Base-by-base conservation (phyloP, 2,113 vertebrate genomes). In the Nibea albiflora region DNA sequence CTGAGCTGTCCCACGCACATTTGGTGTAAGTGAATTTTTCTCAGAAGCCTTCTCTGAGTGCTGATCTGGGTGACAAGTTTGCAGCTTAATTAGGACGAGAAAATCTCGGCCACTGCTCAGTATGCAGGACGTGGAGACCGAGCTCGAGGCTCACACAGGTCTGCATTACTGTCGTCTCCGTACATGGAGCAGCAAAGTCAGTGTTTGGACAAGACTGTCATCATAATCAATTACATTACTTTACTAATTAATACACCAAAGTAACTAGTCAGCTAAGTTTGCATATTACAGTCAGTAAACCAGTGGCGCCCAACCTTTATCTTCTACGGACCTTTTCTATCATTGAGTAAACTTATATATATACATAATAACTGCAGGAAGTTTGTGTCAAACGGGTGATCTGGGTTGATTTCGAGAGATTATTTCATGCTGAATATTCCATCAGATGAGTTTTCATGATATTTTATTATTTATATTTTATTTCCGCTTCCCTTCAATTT, bases 61-160 rank as follows among this genome's bases (percentile, higher is more conserved):
- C 65, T 71, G 64, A 75, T 74, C 67, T 68, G 56, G 79, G 76
- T 57, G 61, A 66, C 61, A 63, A 42, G 67, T 76, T 74, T 78
- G 39, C 56, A 24, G 52, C 46, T 62, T 82, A 58, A 82, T 80
- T 82, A 82, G 50, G 46, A 15, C 31, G 63, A 68, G 16, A 57
- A 61, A 87, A 77, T 77, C 54, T 73, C n/a, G 65, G 24, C 58
- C 15, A 6, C 61, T 69, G 73, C 50, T 83, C 52, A 19, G 26
- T n/a, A 65, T 31, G 62, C 60, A 65, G 56, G 11, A 50, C 26
- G n/a, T 20, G 39, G 24, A 42, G 22, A 60, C 12, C 11, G 20
- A 50, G 26, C 42, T n/a, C 11, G n/a, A 85, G 49, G 74, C 60
- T 61, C 35, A 65, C 12, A 12, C 53, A 60, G 3, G 49, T 28